Evolutionary conservation across 2,113 vertebrate genomes (phyloP), one percentile per base, ranked within the genome.

Genomic region (Ranitomeya imitator): DNA sequence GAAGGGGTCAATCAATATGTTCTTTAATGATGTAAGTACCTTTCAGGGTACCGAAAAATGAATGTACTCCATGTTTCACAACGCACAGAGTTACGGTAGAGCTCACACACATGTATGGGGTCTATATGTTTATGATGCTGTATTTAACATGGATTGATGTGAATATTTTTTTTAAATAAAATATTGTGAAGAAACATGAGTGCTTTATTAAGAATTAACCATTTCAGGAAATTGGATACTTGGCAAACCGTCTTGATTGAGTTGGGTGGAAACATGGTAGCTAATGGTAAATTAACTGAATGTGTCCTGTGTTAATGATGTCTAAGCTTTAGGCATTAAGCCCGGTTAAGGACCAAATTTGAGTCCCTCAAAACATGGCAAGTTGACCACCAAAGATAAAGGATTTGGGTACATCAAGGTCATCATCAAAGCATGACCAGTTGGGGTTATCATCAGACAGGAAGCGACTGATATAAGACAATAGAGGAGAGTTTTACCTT

Each of bases 161-260:
- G 52, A 87, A 87, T 87, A 86, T 26, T 80, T 57, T 87, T 87
- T 87, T 80, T 26, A 59, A 87, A 87, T 80, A 86, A 86, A 87
- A 59, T 55, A 31, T 67, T 78, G 9, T 37, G 13, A 85, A 26
- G 16, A 71, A 74, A 15, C 14, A 8, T n/a, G 21, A 69, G 7
- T 55, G 61, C 16, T 37, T 67, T 19, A 23, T 13, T 7, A 55
- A 26, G 13, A 9, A 79, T 26, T 14, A 26, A 59, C 31, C 15
- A 15, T 18, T 2, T 14, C 18, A n/a, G 15, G 3, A 26, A 69
- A 26, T 12, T 26, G 23, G 23, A 15, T 21, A 37, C 6, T 1
- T 23, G 11, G 7, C 14, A 7, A 45, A 73, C 26, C 8, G 26
- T 69, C 67, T 23, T 26, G n/a, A 69, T 16, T 73, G 69, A 2